Conservation (phyloP, 92 coral and sea anemone genomes). For the Parazoanthus darwini region DNA sequence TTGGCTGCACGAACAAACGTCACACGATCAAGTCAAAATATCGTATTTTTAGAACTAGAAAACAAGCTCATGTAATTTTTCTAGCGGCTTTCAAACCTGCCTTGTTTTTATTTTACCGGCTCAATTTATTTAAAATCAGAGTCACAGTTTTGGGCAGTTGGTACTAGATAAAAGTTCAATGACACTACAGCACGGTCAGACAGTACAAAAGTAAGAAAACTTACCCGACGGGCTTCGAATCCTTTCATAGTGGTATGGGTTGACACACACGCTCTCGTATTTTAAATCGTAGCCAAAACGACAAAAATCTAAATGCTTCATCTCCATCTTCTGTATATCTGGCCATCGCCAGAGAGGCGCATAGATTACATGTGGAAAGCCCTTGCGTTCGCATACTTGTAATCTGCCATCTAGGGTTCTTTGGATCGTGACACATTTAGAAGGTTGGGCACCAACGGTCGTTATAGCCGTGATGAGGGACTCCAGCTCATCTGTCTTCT, state of each 20-base stretch:
- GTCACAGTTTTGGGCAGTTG: conserved; percentile 4
- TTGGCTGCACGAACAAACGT: conserved; percentile 8
- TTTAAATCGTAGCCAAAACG: conserved; percentile 99
- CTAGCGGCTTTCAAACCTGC: background rate
- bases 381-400: conserved; percentile 99
- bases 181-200: conserved; percentile 10
- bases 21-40: background rate
- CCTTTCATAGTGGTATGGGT: conserved; percentile 98
- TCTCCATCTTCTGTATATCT: conserved; percentile 99
- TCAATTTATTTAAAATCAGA: background rate
- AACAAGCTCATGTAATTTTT: background rate
- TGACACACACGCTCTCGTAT: conserved; percentile 98
- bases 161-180: background rate
- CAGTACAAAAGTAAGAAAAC: conserved; percentile 40
- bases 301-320: conserved; percentile 97
- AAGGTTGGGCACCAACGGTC: conserved; percentile 92
- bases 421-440: conserved; percentile 98
- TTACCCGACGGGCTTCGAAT: conserved; percentile 95
- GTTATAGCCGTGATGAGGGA: conserved; percentile 92
- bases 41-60: background rate
- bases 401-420: conserved; percentile 98
- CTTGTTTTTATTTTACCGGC: background rate
- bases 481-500: conserved; percentile 97
- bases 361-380: conserved; percentile 99
- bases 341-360: conserved; percentile 99